Base-by-base conservation (phyloP, 2,797 vertebrate genomes). In the Falco cherrug region DNA sequence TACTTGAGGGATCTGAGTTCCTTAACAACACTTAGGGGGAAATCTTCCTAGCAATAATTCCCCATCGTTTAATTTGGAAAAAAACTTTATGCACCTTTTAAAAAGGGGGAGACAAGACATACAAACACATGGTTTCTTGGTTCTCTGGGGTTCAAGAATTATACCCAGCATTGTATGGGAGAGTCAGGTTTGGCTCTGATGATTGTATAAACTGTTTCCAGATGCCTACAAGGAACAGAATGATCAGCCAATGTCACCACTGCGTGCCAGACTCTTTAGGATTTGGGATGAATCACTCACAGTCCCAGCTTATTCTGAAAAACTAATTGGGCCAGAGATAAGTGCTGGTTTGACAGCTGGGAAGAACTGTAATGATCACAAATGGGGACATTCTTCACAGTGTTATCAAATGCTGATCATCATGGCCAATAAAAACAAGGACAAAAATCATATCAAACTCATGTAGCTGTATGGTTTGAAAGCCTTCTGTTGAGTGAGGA, bases 141-240 rank as follows among this genome's bases (percentile, higher is more conserved):
- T 87, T 93, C 39, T 96, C 35, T 1, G 5, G 57, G 69, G 15
- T 87, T 96, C 65, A 60, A 53, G 82, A 82, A 63, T 89, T 95
- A 54, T 65, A 75, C 84, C 89, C 81, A 76, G 43, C 57, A 43
- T 75, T 91, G 89, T 81, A 33, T 65, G 86, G 87, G 90, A 75
- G 81, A 75, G 29, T 71, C 75, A 84, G 71, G 76, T 93, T 92
- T 96, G 96, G 89, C 93, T 94, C 76, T 73, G 51, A 16, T 86
- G 51, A 16, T 29, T 63, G 11, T 81, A 48, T 53, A 94, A 96
- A 96, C 84, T 82, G 35, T 89, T 95, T 95, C 97, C 95, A 96
- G 75, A 94, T 97, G 93, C 90, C 96, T 97, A 60, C 69, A 76
- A 81, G 92, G 93, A 97, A 95, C 96, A 96, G 84, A 92, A 70